Evolutionary conservation across 1,140 invertebrate species (phyloP), one percentile per base, ranked within the genome.

Genomic region (Lasaia peninsularis): DNA sequence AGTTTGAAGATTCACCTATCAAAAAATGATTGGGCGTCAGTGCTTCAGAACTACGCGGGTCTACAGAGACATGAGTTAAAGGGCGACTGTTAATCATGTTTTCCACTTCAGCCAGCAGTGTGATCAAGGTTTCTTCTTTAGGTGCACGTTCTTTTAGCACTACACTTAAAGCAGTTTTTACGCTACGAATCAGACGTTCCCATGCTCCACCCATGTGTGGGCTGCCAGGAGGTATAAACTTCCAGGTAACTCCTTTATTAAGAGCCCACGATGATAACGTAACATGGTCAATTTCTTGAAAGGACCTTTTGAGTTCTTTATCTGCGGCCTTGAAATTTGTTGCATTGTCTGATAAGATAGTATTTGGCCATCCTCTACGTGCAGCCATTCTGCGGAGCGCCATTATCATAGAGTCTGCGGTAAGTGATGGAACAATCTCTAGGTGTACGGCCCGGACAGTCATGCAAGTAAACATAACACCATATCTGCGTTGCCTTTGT

Each of bases 391-490:
- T 49, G 48, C 63, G 11, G 1, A 90, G 51, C 16, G 56, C 56
- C 50, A 44, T 52, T 5, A 52, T 52, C 5, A 16, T 32, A 0
- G 34, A 44, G 34, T 58, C 56, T 1, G 56, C 32, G 2, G 33
- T 20, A 10, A 58, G 56, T 5, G 34, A 14, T 8, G 10, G 11
- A 1, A 52, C 56, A 1, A 58, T 5, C 21, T 58, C 56, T 6
- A 52, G 10, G 34, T 58, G 44, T 14, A 58, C 18, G 0, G 50
- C 48, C 7, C 56, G 21, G 2, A 32, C 33, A 49, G 54, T 71
- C 35, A 65, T 54, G 52, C 79, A 88, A 0, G 81, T 90, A 49
- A 86, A 87, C 7, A 91, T 11, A 4, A 65, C 75, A 3, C 81
- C 66, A 53, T 69, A 89, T 6, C 75, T 37, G 5, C 35, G 35